A percentile compares a stretch with the other conserved stretches of the same genome.
These are phyloP conservation scores for Peribatodes rhomboidaria DNA, from an alignment of 2,888 invertebrate species.

Conservation along the genomic window DNA sequence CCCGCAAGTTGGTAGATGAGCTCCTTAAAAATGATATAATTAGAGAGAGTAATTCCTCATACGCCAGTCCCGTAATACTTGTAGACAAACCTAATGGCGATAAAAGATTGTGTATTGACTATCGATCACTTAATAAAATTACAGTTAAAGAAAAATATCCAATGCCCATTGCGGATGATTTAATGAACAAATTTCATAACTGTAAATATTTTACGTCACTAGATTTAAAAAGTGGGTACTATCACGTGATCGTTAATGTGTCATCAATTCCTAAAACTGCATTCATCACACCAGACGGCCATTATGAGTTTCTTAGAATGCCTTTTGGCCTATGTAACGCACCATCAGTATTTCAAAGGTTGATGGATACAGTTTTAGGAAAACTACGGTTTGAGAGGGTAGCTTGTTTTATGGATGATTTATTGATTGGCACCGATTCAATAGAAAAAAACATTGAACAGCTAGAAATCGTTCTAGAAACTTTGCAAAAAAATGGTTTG, in stretches of 20 bases:
- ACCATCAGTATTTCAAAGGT: conserved; percentile 27
- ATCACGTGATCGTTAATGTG: neutral
- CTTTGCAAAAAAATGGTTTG: conserved; percentile 36
- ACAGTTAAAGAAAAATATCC: too few relatives aligned
- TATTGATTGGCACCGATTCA: conserved; percentile 12
- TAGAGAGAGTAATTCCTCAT: neutral
- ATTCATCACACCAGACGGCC: neutral
- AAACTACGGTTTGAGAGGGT: neutral
- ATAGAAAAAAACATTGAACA: conserved; percentile 18
- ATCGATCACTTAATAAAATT: too few relatives aligned
- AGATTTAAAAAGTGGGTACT: conserved; percentile 7
- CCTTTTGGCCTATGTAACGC: conserved; percentile 29
- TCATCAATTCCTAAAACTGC: neutral
- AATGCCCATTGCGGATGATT: too few relatives aligned
- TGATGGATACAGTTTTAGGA: conserved; percentile 26
- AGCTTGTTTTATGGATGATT: conserved; percentile 28
- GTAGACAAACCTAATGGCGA: conserved; percentile 50
- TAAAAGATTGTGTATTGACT: conserved; percentile 2
- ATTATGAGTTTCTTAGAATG: conserved; percentile 14
- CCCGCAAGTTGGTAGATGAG: neutral
- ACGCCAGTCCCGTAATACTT: conserved; percentile 52
- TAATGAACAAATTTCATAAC: neutral
- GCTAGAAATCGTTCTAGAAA: conserved; percentile 26
- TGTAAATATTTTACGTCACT: conserved; percentile 16
- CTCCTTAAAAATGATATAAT: neutral